Evolutionary conservation across 2,888 invertebrate species (phyloP).

Genomic region (Drosophila bunnanda): DNA sequence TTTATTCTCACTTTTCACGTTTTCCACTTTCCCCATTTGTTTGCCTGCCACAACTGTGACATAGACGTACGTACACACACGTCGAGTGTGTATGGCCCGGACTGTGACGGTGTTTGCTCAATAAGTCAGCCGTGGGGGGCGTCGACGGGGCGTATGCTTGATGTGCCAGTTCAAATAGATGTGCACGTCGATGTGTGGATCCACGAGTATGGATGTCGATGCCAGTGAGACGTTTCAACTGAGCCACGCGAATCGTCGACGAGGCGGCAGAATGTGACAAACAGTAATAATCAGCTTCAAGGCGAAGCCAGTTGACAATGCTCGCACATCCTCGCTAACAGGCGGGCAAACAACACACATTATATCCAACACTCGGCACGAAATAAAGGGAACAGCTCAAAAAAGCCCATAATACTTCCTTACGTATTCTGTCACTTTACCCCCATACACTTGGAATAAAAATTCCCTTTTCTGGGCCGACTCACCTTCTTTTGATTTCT

Average conservation of each 20-base stretch:
- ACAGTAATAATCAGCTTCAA: conserved; percentile 76
- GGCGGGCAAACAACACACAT: conserved; percentile 20
- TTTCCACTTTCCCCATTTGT: conserved; percentile 63
- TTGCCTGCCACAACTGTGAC: conserved; percentile 34
- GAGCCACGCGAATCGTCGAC: conserved; percentile 47
- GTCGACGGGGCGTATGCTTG: conserved; percentile 70
- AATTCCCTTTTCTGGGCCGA: not conserved
- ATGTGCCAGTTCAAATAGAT: conserved; percentile 50
- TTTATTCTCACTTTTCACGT: conserved; percentile 69
- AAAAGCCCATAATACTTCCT: conserved; percentile 8
- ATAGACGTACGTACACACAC: conserved; percentile 18
- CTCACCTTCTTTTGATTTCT: not conserved
- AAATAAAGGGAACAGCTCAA: conserved; percentile 3
- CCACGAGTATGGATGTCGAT: conserved; percentile 4
- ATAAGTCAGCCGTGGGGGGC: conserved; percentile 34
- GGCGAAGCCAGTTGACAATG: conserved; percentile 64
- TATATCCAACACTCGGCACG: not conserved
- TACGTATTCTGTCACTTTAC: not conserved
- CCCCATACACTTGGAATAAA: not conserved
- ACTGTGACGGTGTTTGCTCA: conserved; percentile 26
- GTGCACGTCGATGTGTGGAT: conserved; percentile 28
- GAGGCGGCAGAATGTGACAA: conserved; percentile 69
- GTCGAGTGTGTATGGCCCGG: conserved; percentile 6
- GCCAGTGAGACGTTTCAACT: conserved; percentile 1
- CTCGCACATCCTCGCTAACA: conserved; percentile 40